These are phyloP conservation scores for Brachyrhaphis roseni DNA, from an alignment of 2,797 vertebrate species.

Conservation along the genomic window DNA sequence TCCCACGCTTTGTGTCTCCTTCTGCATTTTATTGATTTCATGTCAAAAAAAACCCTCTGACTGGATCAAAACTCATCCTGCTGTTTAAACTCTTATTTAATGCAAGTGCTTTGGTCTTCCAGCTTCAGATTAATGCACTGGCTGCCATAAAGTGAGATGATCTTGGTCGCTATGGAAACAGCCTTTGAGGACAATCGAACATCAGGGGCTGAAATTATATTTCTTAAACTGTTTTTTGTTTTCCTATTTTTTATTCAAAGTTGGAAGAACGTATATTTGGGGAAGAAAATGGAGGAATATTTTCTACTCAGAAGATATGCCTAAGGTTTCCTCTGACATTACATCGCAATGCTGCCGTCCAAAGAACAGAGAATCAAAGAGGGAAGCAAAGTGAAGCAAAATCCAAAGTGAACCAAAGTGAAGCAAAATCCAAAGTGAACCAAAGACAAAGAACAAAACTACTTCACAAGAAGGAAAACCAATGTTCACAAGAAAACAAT, in stretches of 20 bases:
- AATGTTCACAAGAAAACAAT: no score
- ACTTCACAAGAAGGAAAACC: no score
- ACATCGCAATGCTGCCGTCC: no score
- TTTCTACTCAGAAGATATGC: neutral
- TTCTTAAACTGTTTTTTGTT: neutral
- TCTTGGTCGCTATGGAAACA: conserved; percentile 5
- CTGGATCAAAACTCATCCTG: neutral
- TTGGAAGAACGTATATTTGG: neutral
- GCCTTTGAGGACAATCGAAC: neutral
- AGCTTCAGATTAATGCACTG: conserved; percentile 4
- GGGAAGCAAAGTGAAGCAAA: no score
- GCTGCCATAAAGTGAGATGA: conserved; percentile 5
- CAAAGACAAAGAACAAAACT: no score
- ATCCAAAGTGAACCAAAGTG: no score
- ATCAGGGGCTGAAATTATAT: neutral
- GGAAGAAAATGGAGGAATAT: neutral
- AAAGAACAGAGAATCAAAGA: no score
- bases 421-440: no score
- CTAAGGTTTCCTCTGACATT: neutral
- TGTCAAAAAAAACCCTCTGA: neutral
- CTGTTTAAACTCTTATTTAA: neutral
- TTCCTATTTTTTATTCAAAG: neutral
- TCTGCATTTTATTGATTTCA: conserved; percentile 2
- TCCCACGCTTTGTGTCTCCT: neutral
- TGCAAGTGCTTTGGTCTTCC: neutral